Percentiles rank a stretch among this genome's conserved stretches.
Evolutionary conservation across 2,797 vertebrate genomes (phyloP).

Genomic region (Toxotes lorentzi): DNA sequence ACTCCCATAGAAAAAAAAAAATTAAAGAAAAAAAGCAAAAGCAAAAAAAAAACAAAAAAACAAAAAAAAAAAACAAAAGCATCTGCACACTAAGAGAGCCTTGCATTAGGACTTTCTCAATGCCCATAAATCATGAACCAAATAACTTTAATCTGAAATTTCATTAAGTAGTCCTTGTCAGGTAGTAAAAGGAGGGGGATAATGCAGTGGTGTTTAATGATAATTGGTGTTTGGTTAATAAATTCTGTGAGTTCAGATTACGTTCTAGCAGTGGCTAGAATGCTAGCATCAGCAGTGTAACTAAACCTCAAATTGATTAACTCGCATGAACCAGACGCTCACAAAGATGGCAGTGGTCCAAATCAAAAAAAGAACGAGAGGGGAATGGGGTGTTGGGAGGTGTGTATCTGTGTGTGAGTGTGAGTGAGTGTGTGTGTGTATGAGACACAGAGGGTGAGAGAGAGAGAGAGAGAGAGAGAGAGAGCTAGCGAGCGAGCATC

Average conservation of each 20-base stretch:
- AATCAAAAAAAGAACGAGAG: constrained; percentile 87
- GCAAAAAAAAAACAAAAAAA: constrained; percentile 77
- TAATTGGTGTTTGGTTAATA: constrained; percentile 99
- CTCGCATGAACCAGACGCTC: constrained; percentile 99
- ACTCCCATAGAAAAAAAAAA: constrained; percentile 77
- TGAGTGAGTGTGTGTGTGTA: constrained; percentile 35
- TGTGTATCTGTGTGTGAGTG: constrained; percentile 52
- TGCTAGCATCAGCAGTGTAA: constrained; percentile 99
- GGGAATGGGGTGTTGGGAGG: constrained; percentile 54
- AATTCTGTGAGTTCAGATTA: constrained; percentile 99
- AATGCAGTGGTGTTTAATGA: constrained; percentile 99
- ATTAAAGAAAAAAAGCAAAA: constrained; percentile 78
- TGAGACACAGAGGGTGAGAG: constrained; percentile 70
- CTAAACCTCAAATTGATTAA: constrained; percentile 99
- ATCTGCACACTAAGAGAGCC: constrained; percentile 89
- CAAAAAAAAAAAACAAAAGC: constrained; percentile 84
- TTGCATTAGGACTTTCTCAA: constrained; percentile 92
- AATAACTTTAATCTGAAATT: constrained; percentile 99
- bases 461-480: constrained; percentile 50
- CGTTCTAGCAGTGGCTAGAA: constrained; percentile 98
- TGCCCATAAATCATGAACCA: constrained; percentile 95
- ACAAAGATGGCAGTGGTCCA: constrained; percentile 99
- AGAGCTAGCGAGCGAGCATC: constrained; percentile 89
- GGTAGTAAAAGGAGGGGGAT: constrained; percentile 97
- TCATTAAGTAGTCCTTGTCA: constrained; percentile 99